Conservation (phyloP, 2,113 vertebrate genomes). For the Setophaga kirtlandii region DNA sequence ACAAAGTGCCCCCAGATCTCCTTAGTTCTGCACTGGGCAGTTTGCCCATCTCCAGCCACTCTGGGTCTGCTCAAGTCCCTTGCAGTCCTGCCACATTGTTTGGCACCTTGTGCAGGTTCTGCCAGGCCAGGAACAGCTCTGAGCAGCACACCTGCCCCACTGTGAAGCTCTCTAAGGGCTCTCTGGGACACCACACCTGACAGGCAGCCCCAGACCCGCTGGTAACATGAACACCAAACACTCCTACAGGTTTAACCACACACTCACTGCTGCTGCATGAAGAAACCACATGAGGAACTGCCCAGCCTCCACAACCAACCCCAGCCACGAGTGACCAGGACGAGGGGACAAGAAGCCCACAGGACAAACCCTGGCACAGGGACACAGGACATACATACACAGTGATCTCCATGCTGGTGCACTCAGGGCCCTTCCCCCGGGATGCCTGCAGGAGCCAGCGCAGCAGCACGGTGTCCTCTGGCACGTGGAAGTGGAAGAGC, state of each 20-base stretch:
- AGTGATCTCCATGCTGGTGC: slow-evolving; percentile 79
- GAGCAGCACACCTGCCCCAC: background rate
- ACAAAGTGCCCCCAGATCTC: background rate
- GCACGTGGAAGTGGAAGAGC: slow-evolving; percentile 89
- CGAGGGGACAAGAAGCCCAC: background rate
- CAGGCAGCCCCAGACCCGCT: background rate
- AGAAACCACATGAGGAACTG: background rate
- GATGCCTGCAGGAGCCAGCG: slow-evolving; percentile 87
- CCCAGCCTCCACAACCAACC: background rate
- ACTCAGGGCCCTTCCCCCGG: slow-evolving; percentile 75
- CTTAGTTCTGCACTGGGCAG: background rate
- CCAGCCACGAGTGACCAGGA: background rate
- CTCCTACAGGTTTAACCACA: background rate
- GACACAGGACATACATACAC: slow-evolving; percentile 78
- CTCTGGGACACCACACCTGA: background rate
- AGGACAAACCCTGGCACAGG: background rate
- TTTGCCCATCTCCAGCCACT: background rate
- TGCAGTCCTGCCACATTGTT: background rate
- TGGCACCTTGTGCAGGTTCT: background rate
- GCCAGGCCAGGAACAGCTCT: background rate
- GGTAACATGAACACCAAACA: background rate
- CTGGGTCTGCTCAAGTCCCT: background rate
- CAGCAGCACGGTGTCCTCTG: slow-evolving; percentile 83
- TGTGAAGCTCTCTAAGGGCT: background rate
- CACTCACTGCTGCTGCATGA: background rate